Conservation (phyloP, 2,113 vertebrate species). For the Cyanistes caeruleus region DNA sequence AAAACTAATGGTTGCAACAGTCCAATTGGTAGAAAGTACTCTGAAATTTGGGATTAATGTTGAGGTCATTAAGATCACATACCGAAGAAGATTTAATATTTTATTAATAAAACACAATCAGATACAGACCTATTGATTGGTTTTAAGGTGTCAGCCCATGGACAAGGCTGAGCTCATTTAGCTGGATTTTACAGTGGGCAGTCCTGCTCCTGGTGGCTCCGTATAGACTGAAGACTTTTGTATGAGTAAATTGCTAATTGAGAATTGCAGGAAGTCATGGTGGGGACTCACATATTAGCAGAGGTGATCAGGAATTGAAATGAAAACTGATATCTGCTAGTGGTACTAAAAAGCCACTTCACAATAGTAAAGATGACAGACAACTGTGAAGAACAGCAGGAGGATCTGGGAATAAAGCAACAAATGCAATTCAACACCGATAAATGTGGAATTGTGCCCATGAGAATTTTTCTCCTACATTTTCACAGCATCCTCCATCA, state of each 20-base stretch:
- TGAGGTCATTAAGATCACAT: background rate
- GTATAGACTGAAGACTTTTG: background rate
- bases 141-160: background rate
- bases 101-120: background rate
- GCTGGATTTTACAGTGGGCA: background rate
- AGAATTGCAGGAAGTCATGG: background rate
- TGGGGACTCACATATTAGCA: background rate
- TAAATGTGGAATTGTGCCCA: background rate
- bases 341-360: background rate
- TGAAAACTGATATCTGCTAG: background rate
- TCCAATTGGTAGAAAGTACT: background rate
- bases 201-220: background rate
- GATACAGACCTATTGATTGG: background rate
- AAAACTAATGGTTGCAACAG: background rate
- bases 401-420: background rate
- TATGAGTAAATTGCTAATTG: background rate
- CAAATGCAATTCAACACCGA: background rate
- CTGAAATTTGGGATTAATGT: background rate
- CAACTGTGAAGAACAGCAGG: background rate
- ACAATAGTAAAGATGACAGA: background rate
- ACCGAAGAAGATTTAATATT: background rate
- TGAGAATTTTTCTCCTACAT: background rate
- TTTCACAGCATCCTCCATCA: background rate
- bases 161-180: background rate
- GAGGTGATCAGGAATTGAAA: background rate